phyloP scores from a whole-genome alignment of 2,113 vertebrate species.

The Festucalex cinctus region DNA sequence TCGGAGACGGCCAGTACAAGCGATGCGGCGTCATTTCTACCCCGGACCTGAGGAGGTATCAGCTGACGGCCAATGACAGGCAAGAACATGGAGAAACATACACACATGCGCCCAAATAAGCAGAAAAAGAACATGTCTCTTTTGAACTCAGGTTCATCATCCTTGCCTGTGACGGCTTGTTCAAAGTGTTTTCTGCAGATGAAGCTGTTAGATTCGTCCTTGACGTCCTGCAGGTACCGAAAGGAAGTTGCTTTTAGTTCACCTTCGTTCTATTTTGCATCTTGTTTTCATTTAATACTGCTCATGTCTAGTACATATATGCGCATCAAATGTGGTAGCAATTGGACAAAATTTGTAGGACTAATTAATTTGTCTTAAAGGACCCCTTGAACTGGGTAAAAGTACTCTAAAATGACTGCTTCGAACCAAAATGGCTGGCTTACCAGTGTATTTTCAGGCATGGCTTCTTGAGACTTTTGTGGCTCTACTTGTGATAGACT shows the following conservation, averaged over 20 bases:
- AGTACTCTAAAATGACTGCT: no score
- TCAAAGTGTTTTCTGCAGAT: conserved; percentile 94
- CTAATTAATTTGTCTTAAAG: no score
- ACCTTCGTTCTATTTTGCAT: not conserved
- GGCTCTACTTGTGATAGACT: no score
- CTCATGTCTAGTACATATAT: no score
- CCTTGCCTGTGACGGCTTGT: conserved; percentile 93
- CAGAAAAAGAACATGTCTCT: not conserved
- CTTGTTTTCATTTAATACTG: no score
- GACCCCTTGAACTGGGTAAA: no score
- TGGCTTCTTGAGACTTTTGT: not conserved
- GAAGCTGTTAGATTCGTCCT: conserved; percentile 90
- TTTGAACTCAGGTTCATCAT: conserved; percentile 81
- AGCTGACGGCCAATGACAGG: conserved; percentile 86
- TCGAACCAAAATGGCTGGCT: no score
- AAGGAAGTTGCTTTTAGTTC: not conserved
- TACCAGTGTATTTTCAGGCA: no score
- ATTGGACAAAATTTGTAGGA: no score
- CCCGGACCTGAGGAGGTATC: conserved; percentile 88
- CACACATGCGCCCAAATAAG: not conserved
- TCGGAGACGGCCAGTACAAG: conserved; percentile 97
- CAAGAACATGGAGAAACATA: conserved; percentile 38
- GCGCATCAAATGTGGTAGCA: no score
- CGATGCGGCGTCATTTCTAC: conserved; percentile 90
- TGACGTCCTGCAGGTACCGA: conserved; percentile 79